Evolutionary conservation across 2,888 invertebrate genomes (phyloP), one percentile per base, ranked within the genome.

Genomic region (Pardosa pseudoannulata): DNA sequence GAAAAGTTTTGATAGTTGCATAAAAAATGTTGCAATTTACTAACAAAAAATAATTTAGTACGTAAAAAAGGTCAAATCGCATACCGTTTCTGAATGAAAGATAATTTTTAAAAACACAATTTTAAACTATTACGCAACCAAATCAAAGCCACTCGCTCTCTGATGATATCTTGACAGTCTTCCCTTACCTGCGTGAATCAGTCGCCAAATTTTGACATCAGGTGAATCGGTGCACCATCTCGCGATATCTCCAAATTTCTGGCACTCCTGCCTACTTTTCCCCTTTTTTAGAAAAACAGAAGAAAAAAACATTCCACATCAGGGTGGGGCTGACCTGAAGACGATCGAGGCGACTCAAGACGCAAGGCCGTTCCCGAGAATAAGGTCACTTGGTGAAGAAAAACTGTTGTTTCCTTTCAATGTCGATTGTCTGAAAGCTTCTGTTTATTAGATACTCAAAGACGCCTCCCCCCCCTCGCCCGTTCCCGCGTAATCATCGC

Each of bases 321-420:
- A 16, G 46, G 46, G 46, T 46, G 46, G 46, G 16, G 46, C 46
- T 46, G 46, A 46, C 46, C 46, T 46, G 46, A 46, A 46, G 46
- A 46, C 46, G 46, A 11, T 46, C 46, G 46, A 46, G 13, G 46
- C 46, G 46, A 46, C 46, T 46, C 46, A 46, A 46, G 16, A 11
- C 46, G 46, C 46, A 46, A 46, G 46, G 46, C 46, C 46, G 16
- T 46, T 46, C n/a, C n/a, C 16, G 2, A 2, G 46, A 46, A 46
- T 46, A 46, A 46, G 46, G 46, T 46, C 46, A 16, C 36, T 36
- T n/a, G 2, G 2, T 16, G 2, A 9, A 46, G 16, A 16, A 46
- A 46, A 46, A 46, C 13, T 16, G 46, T 46, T 46, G 16, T 46
- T 46, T 46, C 16, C 16, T 2, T 2, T 46, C 46, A 46, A 46